phyloP scores from a whole-genome alignment of 2,113 vertebrate genomes.

The Neomonachus schauinslandi region DNA sequence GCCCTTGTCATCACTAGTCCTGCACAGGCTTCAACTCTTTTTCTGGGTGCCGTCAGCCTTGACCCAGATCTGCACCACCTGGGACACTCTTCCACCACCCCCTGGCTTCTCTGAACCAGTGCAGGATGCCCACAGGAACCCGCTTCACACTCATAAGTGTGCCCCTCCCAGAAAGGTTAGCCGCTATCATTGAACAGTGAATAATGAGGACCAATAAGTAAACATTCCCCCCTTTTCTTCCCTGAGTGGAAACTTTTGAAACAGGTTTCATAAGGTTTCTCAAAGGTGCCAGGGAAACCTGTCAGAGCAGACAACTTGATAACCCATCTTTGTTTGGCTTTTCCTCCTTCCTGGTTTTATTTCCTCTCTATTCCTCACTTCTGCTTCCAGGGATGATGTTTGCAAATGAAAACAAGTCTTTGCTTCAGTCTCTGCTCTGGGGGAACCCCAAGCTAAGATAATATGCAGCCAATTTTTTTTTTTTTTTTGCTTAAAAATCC shows the following conservation, averaged over 20 bases:
- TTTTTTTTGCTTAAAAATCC: background rate
- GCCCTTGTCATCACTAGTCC: background rate
- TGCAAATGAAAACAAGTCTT: background rate
- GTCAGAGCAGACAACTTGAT: background rate
- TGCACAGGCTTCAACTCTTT: background rate
- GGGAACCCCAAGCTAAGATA: background rate
- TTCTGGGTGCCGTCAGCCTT: background rate
- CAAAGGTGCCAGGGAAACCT: background rate
- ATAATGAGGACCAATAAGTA: background rate
- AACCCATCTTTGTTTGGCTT: background rate
- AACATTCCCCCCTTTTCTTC: rapidly evolving
- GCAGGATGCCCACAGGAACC: rapidly evolving
- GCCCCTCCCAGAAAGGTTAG: background rate
- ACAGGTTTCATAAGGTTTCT: background rate
- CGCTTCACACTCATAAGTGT: background rate
- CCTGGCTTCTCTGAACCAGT: background rate
- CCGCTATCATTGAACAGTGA: background rate
- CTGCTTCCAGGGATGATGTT: background rate
- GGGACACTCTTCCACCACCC: rapidly evolving
- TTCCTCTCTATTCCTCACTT: background rate
- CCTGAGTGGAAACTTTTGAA: background rate
- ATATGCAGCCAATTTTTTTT: background rate
- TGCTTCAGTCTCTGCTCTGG: background rate
- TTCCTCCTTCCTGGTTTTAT: background rate
- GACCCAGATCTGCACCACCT: too few species aligned